These are phyloP conservation scores for Drosophila bifasciata DNA, from an alignment of 1,140 invertebrate genomes.

Conservation along the genomic window DNA sequence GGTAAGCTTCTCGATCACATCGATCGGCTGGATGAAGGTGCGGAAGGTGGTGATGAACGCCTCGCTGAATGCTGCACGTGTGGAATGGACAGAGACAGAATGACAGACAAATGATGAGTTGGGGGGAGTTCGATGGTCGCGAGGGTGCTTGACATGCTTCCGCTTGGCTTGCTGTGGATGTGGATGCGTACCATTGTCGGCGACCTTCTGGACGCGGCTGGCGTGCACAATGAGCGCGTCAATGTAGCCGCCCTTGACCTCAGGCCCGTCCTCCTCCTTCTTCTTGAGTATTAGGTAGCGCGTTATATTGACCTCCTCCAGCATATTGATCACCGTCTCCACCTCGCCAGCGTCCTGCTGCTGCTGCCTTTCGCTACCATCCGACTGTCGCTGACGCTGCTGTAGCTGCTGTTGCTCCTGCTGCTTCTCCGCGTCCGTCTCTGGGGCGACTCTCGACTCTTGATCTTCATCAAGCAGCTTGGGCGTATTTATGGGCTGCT, in stretches of 20 bases:
- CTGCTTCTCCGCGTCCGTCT: background rate
- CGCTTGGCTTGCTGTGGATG: slow-evolving; percentile 15
- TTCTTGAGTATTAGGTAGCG: slow-evolving; percentile 91
- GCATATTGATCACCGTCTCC: slow-evolving; percentile 84
- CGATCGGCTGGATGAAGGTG: slow-evolving; percentile 95
- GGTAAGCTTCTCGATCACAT: slow-evolving; percentile 94
- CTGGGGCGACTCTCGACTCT: slow-evolving; percentile 7
- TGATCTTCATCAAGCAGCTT: slow-evolving; percentile 34
- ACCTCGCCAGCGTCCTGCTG: slow-evolving; percentile 76
- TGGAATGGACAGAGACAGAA: slow-evolving; percentile 47
- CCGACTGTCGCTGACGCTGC: slow-evolving; percentile 68
- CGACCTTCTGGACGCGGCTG: slow-evolving; percentile 89
- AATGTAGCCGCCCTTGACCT: slow-evolving; percentile 94
- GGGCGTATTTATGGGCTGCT: slow-evolving; percentile 51
- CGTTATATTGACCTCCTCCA: slow-evolving; percentile 92
- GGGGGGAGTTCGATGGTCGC: slow-evolving; percentile 14
- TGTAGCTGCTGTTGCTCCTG: background rate
- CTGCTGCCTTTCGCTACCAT: slow-evolving; percentile 64
- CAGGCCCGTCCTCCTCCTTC: slow-evolving; percentile 92
- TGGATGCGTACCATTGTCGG: slow-evolving; percentile 79
- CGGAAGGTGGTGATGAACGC: slow-evolving; percentile 98
- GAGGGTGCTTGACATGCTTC: slow-evolving; percentile 6
- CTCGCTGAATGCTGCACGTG: slow-evolving; percentile 91
- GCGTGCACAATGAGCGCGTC: slow-evolving; percentile 97
- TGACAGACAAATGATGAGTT: slow-evolving; percentile 44